phyloP scores from a whole-genome alignment of 37 sponge, comb jelly and placozoan genomes.

The Cliona cf. orientalis region DNA sequence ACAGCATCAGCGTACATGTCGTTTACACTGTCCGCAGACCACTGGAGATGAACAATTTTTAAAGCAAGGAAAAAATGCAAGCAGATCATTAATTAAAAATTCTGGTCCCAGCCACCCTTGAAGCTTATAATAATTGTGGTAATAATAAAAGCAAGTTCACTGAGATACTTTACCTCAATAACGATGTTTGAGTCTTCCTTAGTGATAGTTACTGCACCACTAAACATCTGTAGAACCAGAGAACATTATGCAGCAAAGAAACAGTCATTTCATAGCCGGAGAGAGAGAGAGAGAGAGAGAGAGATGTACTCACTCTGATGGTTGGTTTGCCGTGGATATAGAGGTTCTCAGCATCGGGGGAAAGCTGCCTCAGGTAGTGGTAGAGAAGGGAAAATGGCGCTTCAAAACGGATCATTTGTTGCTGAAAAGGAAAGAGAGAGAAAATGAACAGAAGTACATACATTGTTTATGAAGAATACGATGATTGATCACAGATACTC shows the following conservation, averaged over 20 bases:
- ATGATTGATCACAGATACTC: background rate
- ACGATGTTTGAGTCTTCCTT: slow-evolving; percentile 53
- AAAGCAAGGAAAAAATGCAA: background rate
- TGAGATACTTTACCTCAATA: slow-evolving; percentile 47
- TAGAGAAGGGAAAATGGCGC: slow-evolving; percentile 79
- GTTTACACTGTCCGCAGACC: slow-evolving; percentile 83
- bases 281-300: too few species aligned
- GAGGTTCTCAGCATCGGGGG: slow-evolving; percentile 60
- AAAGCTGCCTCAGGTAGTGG: slow-evolving; percentile 66
- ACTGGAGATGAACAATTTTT: slow-evolving; percentile 52
- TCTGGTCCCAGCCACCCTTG: background rate
- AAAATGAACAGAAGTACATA: background rate
- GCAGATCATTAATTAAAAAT: background rate
- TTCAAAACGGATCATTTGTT: slow-evolving; percentile 72
- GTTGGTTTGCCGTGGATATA: slow-evolving; percentile 50
- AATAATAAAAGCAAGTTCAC: background rate
- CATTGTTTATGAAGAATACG: background rate
- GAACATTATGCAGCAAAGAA: background rate
- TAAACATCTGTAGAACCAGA: slow-evolving; percentile 56
- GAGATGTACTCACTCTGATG: slow-evolving; percentile 43
- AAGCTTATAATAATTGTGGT: background rate
- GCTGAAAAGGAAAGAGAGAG: slow-evolving; percentile 18
- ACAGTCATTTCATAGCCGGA: too few species aligned
- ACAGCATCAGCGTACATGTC: slow-evolving; percentile 99
- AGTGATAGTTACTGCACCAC: slow-evolving; percentile 55